phyloP scores from a whole-genome alignment of 2,797 vertebrate genomes.

The Jordanella pulchra region DNA sequence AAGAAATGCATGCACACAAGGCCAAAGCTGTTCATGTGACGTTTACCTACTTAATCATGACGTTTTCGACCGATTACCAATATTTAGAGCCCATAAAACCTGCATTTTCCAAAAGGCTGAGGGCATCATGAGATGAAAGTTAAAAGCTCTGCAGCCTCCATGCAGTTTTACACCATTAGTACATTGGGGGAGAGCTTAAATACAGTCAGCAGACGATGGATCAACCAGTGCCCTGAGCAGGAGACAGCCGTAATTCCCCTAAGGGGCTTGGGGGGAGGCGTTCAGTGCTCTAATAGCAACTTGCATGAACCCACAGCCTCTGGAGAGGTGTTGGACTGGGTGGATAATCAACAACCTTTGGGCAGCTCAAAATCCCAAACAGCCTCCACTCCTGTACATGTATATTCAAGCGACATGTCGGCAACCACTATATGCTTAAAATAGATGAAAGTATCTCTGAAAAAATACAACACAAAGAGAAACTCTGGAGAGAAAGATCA shows the following conservation, averaged over 20 bases:
- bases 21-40: too few species aligned
- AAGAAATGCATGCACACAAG: neutral
- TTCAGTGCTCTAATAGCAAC: slow-evolving; percentile 69
- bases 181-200: slow-evolving; percentile 70
- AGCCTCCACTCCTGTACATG: slow-evolving; percentile 15
- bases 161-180: slow-evolving; percentile 63
- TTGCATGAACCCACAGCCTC: slow-evolving; percentile 56
- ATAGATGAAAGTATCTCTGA: neutral
- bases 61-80: slow-evolving; percentile 13
- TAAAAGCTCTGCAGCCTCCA: slow-evolving; percentile 56
- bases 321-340: slow-evolving; percentile 58
- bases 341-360: slow-evolving; percentile 67
- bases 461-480: slow-evolving; percentile 1
- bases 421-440: slow-evolving; percentile 17
- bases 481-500: neutral
- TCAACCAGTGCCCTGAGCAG: slow-evolving; percentile 58
- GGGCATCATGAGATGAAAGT: slow-evolving; percentile 55
- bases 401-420: slow-evolving; percentile 9
- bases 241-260: slow-evolving; percentile 67
- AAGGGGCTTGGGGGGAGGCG: slow-evolving; percentile 51
- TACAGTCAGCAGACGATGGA: slow-evolving; percentile 70
- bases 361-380: slow-evolving; percentile 48
- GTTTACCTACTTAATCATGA: neutral
- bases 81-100: slow-evolving; percentile 50
- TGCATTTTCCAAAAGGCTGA: slow-evolving; percentile 53